Conservation (phyloP, 2,888 invertebrate genomes). For the Agonopterix alstromeriana region DNA sequence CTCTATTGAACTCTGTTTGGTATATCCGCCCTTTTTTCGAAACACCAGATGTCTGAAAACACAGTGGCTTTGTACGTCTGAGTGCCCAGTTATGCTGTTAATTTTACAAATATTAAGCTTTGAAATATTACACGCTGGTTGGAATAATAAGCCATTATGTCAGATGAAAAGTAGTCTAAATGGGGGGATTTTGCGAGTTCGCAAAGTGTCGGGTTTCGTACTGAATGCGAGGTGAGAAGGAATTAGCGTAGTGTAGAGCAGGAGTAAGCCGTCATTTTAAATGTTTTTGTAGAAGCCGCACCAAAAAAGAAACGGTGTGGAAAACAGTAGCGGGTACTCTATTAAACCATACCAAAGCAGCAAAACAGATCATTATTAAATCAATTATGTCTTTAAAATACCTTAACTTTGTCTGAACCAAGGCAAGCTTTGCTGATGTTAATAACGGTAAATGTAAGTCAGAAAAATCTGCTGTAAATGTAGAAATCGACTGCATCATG, state of each 20-base stretch:
- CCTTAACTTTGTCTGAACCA: no score
- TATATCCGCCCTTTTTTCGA: constrained; percentile 73
- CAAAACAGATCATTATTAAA: no score
- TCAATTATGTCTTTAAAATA: no score
- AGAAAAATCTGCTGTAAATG: no score
- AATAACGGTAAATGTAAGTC: no score
- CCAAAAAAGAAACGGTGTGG: no score
- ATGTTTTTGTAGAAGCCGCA: no score
- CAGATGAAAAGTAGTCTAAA: constrained; percentile 14
- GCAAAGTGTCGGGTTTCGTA: constrained; percentile 31
- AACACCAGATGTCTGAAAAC: constrained; percentile 63
- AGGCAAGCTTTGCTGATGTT: no score
- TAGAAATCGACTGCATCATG: no score
- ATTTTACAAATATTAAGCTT: constrained; percentile 70
- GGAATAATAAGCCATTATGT: constrained; percentile 70
- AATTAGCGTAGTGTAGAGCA: constrained; percentile 15
- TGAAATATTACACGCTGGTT: constrained; percentile 63
- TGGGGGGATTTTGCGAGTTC: constrained; percentile 16
- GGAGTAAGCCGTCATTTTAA: no score
- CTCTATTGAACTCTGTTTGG: constrained; percentile 65
- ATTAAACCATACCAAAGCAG: no score
- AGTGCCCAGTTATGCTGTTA: constrained; percentile 76
- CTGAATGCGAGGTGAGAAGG: constrained; percentile 16
- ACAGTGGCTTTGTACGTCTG: constrained; percentile 43
- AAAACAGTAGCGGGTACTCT: no score